Base-by-base conservation (phyloP, 2,888 invertebrate species). In the Gnatocerus cornutus region DNA sequence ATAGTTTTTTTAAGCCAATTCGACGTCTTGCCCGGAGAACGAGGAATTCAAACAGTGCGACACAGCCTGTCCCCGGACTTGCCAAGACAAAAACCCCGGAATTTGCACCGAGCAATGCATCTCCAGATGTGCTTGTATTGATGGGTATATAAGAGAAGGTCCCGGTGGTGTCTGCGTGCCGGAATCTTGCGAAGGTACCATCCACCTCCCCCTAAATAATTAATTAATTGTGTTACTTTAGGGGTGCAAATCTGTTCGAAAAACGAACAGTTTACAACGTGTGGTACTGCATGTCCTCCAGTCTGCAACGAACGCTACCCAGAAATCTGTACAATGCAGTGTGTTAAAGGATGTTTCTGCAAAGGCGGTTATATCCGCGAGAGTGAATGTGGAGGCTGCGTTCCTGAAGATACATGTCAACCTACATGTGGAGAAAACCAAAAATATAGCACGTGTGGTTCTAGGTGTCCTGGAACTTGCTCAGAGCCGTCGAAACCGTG, bases 241-340 rank as follows among this genome's bases (percentile, higher is more conserved):
- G 48, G 21, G 3, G 48, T 27, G 7, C n/a, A 7, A 1, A 48
- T 48, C 14, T 48, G 48, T 8, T 9, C 5, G 7, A 3, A 14
- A 14, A 13, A 48, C 55, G 71, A 71, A 59, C 41, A 29, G 9
- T 71, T 39, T 30, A 7, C 10, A 12, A 21, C 14, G 2, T 71
- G 69, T 37, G 61, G 61, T 33, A 53, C 53, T 3, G 8, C 12
- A 0, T 59, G 59, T 33, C 45, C 45, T n/a, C 7, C 4, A 46
- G 45, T 43, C 5, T 59, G 59, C 14, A 29, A 45, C 21, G 14
- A 59, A 7, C 10, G 7, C 8, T 27, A 30, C 3, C 45, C 46
- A 1, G 13, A 10, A 45, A 16, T 33, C 8, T 59, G 59, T n/a
- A 43, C 46, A 12, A 10, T 46, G 12, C 8, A 29, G 8, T 59